Evolutionary conservation across 2,888 invertebrate species (phyloP), one percentile per base, ranked within the genome.

Genomic region (Diabrotica balteata): DNA sequence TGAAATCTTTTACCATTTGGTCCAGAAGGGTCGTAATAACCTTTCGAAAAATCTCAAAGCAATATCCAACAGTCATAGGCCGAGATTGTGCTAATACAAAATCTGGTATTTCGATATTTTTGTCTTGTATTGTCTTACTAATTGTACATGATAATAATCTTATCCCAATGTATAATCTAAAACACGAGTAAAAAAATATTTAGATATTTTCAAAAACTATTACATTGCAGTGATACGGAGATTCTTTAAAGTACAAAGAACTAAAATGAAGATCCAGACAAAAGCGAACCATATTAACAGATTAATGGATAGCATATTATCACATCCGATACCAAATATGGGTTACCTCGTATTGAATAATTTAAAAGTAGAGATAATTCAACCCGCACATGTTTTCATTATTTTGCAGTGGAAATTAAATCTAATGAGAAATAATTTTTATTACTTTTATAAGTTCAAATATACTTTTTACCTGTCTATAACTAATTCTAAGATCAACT

Each of bases 111-210:
- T 51, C 42, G 44, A 62, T 42, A 60, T 17, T 46, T 8, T 45
- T 55, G 64, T 32, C 8, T 51, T 45, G 60, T 9, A 62, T 8
- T 46, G n/a, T 65, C 42, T 68, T 45, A 4, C 63, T 59, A 47
- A 73, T 55, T 44, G 57, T 50, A 17, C 17, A 44, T 42, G 71
- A 45, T 59, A 73, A 66, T 43, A 73, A 32, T 62, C 71, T 67
- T 53, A 70, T 67, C 45, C 72, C 66, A 62, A 73, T 71, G 49
- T 76, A 73, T 42, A 72, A 66, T 60, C 74, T 76, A 52, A 57
- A 73, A 71, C 51, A 22, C 42, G 7, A 49, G 8, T 52, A 22
- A 2, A 22, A 11, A 46, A 45, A 9, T 47, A 57, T 43, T 42
- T 17, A 43, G 7, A 42, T 43, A 43, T 17, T n/a, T 43, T 7